These are phyloP conservation scores for Synchiropus splendidus DNA, from an alignment of 2,113 vertebrate genomes.

Conservation along the genomic window DNA sequence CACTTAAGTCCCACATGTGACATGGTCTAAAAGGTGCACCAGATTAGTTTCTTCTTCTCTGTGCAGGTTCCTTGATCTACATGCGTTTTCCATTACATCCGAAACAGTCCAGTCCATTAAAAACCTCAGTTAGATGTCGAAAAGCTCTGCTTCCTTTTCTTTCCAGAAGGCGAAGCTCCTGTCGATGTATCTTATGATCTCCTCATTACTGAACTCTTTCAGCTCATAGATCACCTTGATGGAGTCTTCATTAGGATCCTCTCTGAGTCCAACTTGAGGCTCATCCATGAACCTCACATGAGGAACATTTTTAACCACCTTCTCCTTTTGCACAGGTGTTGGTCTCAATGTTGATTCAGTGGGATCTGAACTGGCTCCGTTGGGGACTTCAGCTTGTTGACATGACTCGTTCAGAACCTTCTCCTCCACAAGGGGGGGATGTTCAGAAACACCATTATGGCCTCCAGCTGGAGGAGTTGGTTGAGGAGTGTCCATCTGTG, in stretches of 20 bases:
- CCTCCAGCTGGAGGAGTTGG: conserved; percentile 6
- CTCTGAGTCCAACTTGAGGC: conserved; percentile 13
- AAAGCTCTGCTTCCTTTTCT: conserved; percentile 88
- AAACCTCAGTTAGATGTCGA: conserved; percentile 71
- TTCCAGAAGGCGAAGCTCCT: conserved; percentile 98
- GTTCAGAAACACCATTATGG: conserved; percentile 5
- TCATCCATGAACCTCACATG: conserved; percentile 26
- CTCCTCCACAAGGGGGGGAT: conserved; percentile 7
- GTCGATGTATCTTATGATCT: conserved; percentile 90
- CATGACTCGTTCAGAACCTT: background rate
- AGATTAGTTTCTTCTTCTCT: conserved; percentile 25
- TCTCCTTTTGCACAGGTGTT: conserved; percentile 5
- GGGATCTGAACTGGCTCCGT: background rate
- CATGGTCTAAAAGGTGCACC: conserved; percentile 19
- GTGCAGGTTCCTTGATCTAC: conserved; percentile 5
- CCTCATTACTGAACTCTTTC: conserved; percentile 89
- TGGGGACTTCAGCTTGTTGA: conserved; percentile 11
- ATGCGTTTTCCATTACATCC: conserved; percentile 7
- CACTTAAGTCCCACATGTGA: conserved; percentile 33
- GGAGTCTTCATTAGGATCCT: conserved; percentile 55
- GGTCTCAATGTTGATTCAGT: conserved; percentile 2
- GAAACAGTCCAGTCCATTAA: too few species aligned
- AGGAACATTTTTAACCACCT: conserved; percentile 17
- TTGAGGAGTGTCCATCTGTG: background rate
- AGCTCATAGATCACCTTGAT: conserved; percentile 80